phyloP scores from a whole-genome alignment of 2,797 vertebrate genomes.

The Setipinna tenuifilis region DNA sequence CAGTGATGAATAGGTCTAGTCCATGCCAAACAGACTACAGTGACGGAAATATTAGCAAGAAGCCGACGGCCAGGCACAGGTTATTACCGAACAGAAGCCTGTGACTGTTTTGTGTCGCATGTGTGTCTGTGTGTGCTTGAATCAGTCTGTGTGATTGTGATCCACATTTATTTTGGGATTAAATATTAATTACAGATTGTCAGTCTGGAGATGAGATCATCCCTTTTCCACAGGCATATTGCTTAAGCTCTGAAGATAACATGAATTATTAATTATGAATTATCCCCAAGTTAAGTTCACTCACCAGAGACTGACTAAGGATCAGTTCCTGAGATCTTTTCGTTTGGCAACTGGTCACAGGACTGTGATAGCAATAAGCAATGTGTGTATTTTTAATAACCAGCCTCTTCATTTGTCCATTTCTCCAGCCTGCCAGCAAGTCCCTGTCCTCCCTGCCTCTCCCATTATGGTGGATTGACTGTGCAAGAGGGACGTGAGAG shows the following conservation, averaged over 20 bases:
- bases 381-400: not conserved
- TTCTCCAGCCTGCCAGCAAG: not conserved
- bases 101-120: not conserved
- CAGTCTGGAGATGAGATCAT: not conserved
- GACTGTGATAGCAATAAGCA: not conserved
- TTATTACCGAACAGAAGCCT: conserved; percentile 13
- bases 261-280: too few relatives aligned
- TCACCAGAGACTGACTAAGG: not conserved
- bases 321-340: not conserved
- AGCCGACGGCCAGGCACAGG: not conserved
- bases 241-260: not conserved
- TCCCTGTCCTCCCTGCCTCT: not conserved
- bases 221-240: not conserved
- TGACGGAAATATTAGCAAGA: not conserved
- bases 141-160: not conserved
- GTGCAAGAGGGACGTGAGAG: not conserved
- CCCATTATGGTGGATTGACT: not conserved
- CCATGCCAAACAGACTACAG: not conserved
- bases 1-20: not conserved
- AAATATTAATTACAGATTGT: not conserved
- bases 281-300: not conserved
- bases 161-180: not conserved
- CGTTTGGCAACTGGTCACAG: not conserved
- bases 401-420: conserved; percentile 1
- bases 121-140: not conserved